Base-by-base conservation (phyloP, 1,140 invertebrate species). In the Drosophila paulistorum region DNA sequence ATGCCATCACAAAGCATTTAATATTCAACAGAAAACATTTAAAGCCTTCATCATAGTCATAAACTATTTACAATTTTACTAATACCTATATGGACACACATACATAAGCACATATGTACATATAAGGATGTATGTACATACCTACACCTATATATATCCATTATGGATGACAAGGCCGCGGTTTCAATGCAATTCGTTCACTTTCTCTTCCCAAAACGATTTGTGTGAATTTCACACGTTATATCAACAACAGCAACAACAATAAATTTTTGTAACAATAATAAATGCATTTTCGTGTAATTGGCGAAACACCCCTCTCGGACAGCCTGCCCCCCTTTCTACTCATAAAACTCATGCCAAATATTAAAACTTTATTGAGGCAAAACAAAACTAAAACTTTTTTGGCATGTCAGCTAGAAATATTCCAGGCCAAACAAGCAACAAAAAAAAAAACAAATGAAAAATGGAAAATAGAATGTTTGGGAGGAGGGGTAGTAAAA, bases 201-300 rank as follows among this genome's bases (percentile, higher is more conserved):
- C 26, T 35, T 58, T 14, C 23, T 13, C 30, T 17, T 35, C 11
- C 55, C n/a, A 35, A 9, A 30, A 7, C 7, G 14, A 17, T 48
- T 58, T 39, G 37, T 60, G 54, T 69, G 58, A 70, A 62, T 62
- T 79, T 79, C 68, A 68, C 67, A 73, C 74, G 59, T 57, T 54
- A 37, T 37, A 71, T 26, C 60, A 71, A 35, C 23, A 4, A 26
- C 60, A 77, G 57, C 57, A 79, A 59, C 61, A 67, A 73, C 65
- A 39, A 66, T 6, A 78, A 48, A 17, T 20, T 48, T 79, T 73
- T 54, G 42, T 41, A 72, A 73, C 68, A 74, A 89, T 80, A 87
- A 89, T 75, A 89, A 83, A 89, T 87, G 83, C 70, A 89, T 83
- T 89, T 84, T 83, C 77, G 65, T 83, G 80, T 83, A 87, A 87